Conservation (phyloP, 2,113 vertebrate species). For the Mugil cephalus region DNA sequence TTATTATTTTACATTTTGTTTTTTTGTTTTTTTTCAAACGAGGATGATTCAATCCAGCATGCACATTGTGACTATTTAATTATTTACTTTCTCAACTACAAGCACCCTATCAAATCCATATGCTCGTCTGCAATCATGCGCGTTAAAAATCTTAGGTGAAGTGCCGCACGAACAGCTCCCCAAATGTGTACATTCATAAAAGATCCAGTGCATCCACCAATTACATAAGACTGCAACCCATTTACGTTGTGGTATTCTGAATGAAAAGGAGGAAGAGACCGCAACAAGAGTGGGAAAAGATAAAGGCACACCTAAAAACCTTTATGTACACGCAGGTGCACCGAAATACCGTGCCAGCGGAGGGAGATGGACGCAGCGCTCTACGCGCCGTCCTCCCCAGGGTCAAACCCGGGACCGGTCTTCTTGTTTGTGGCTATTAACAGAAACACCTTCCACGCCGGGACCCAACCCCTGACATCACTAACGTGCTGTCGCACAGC, state of each 20-base stretch:
- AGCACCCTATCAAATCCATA: slow-evolving; percentile 58
- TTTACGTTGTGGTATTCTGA: slow-evolving; percentile 57
- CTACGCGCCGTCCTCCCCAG: slow-evolving; percentile 17
- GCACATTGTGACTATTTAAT: slow-evolving; percentile 36
- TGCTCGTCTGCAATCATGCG: slow-evolving; percentile 42
- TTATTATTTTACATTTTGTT: no score
- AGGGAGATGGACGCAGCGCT: slow-evolving; percentile 30
- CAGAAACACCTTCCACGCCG: slow-evolving; percentile 12
- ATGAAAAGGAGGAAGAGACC: slow-evolving; percentile 54
- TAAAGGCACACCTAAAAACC: slow-evolving; percentile 25
- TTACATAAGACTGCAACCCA: slow-evolving; percentile 59
- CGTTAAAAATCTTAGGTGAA: slow-evolving; percentile 30
- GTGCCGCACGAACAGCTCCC: slow-evolving; percentile 34
- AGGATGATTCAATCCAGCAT: slow-evolving; percentile 36
- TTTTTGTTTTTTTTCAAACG: slow-evolving; percentile 40
- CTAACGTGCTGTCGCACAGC: slow-evolving; percentile 33
- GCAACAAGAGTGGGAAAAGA: slow-evolving; percentile 31
- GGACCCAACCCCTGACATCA: slow-evolving; percentile 40
- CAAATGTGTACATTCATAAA: slow-evolving; percentile 69
- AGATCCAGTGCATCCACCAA: slow-evolving; percentile 56
- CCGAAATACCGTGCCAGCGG: slow-evolving; percentile 24
- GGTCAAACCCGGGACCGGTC: slow-evolving; percentile 39
- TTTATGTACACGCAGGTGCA: slow-evolving; percentile 33
- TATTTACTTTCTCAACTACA: slow-evolving; percentile 51
- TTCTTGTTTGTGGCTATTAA: background rate